These are phyloP conservation scores for Phenganax marumi DNA, from an alignment of 92 coral and sea anemone genomes.

Conservation along the genomic window DNA sequence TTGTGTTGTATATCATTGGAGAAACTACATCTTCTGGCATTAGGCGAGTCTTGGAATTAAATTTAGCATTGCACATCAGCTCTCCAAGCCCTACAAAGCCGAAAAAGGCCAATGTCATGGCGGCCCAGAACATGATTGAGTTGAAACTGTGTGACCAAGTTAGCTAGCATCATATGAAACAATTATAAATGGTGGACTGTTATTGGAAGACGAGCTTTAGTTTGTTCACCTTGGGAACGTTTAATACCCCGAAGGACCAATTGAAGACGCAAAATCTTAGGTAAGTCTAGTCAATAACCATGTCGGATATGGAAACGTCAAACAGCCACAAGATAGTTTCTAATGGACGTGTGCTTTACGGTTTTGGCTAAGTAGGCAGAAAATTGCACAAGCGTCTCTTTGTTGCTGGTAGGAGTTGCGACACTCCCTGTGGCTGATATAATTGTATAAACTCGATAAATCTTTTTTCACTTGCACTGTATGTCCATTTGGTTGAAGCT, in stretches of 20 bases:
- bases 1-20: too few species aligned
- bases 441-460: slow-evolving; percentile 36
- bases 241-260: slow-evolving; percentile 55
- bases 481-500: slow-evolving; percentile 49
- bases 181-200: slow-evolving; percentile 38
- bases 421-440: neutral
- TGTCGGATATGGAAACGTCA: slow-evolving; percentile 51
- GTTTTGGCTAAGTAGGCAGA: slow-evolving; percentile 45
- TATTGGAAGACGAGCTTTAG: slow-evolving; percentile 50
- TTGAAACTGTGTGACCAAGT: too few species aligned
- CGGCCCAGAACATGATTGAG: slow-evolving; percentile 59
- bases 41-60: neutral
- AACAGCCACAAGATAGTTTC: slow-evolving; percentile 55
- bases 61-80: neutral
- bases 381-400: slow-evolving; percentile 51
- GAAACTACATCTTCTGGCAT: neutral
- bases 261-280: slow-evolving; percentile 52
- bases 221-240: slow-evolving; percentile 48
- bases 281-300: slow-evolving; percentile 51
- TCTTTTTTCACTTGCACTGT: slow-evolving; percentile 55
- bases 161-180: slow-evolving; percentile 24
- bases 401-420: slow-evolving; percentile 43
- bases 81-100: neutral
- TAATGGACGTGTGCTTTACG: slow-evolving; percentile 55
- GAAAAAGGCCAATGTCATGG: slow-evolving; percentile 56